Evolutionary conservation across 35 echinoderm and acorn worm genomes (phyloP).

Genomic region (Heliocidaris tuberculata): DNA sequence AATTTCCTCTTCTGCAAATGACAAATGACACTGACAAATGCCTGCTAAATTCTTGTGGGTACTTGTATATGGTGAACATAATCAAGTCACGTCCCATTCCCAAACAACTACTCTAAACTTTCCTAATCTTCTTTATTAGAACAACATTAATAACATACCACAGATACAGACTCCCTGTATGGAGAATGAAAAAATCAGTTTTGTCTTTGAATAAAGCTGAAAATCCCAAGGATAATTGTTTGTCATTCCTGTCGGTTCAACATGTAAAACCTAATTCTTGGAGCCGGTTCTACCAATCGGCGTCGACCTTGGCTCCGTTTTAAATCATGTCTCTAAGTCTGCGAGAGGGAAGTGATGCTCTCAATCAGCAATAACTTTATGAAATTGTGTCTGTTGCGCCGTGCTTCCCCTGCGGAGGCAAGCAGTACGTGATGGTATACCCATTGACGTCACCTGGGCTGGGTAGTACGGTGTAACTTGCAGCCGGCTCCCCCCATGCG

Average conservation of each 20-base stretch:
- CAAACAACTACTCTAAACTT: background rate
- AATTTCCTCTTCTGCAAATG: too few species aligned
- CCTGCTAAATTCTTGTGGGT: background rate
- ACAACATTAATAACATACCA: background rate
- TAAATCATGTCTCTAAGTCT: slow-evolving; percentile 4
- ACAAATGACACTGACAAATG: background rate
- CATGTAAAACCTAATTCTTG: slow-evolving; percentile 4
- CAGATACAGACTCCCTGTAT: background rate
- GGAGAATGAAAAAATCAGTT: background rate
- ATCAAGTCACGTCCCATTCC: background rate
- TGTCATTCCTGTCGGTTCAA: slow-evolving; percentile 1
- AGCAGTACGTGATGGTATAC: background rate
- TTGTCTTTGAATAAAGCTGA: slow-evolving; percentile 3
- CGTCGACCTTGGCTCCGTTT: background rate
- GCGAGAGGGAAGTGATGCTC: background rate
- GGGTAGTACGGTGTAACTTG: background rate
- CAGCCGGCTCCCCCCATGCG: slow-evolving; percentile 5
- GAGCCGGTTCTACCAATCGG: background rate
- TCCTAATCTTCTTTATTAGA: background rate
- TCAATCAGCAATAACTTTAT: slow-evolving; percentile 40
- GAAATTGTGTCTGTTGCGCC: slow-evolving; percentile 24
- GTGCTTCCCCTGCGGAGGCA: background rate
- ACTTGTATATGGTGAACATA: background rate
- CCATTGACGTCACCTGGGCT: slow-evolving; percentile 32
- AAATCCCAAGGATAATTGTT: background rate